A percentile compares a stretch with the other conserved stretches of the same genome.
Conservation (phyloP, 2,797 vertebrate species). For the Threskiornis aethiopicus region DNA sequence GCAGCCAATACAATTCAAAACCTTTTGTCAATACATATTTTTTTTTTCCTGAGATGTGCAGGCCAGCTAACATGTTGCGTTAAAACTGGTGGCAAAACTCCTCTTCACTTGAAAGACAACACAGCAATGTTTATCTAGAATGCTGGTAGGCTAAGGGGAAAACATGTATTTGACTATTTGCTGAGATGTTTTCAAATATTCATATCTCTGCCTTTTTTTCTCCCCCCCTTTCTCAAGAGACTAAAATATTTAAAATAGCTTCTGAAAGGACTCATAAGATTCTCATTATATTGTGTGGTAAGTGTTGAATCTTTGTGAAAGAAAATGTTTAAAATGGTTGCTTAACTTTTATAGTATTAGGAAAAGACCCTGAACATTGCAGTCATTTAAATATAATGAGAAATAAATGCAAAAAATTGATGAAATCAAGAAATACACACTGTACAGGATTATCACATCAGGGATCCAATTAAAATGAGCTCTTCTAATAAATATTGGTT, state of each 20-base stretch:
- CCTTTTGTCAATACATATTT: neutral
- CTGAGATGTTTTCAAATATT: neutral
- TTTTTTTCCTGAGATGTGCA: neutral
- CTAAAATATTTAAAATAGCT: neutral
- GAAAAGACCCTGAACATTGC: conserved; percentile 25
- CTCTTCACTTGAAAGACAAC: neutral
- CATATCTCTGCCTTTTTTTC: neutral
- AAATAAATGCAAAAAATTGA: conserved; percentile 67
- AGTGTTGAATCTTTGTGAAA: conserved; percentile 45
- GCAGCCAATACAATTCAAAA: neutral
- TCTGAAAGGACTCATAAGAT: neutral
- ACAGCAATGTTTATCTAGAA: neutral
- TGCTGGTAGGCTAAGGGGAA: neutral
- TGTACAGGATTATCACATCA: conserved; percentile 65
- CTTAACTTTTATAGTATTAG: conserved; percentile 49
- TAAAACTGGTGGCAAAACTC: neutral
- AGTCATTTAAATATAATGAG: conserved; percentile 69
- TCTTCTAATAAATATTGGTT: conserved; percentile 78
- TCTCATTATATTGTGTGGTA: conserved; percentile 39
- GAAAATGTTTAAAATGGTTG: conserved; percentile 44
- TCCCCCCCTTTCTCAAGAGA: neutral
- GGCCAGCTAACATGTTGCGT: neutral
- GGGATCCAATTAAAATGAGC: conserved; percentile 74
- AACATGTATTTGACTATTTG: neutral
- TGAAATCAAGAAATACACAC: conserved; percentile 63